Base-by-base conservation (phyloP, 2,113 vertebrate genomes). In the Cynocephalus volans region DNA sequence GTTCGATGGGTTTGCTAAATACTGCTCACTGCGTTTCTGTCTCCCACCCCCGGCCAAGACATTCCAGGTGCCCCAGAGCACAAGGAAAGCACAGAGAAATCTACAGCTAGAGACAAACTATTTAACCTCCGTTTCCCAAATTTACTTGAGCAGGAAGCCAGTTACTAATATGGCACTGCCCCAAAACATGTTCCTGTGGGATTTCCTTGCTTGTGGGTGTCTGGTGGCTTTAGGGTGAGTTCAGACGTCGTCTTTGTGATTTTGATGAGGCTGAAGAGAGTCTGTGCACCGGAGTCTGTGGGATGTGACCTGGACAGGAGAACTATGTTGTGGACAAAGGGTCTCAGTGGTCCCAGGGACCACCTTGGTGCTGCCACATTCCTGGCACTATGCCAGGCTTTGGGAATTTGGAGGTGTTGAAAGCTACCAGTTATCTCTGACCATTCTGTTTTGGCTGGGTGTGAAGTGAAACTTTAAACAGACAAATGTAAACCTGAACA, bases 321-420 rank as follows among this genome's bases (percentile, higher is more conserved):
- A 6, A 8, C 19, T 33, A 19, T 5, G 13, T 17, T 13, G 1
- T 60, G 65, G 14, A 26, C 14, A 4, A 48, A 72, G 41, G 23
- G 12, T 72, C 14, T n/a, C 1, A 8, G 24, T 8, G n/a, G 5
- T 14, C 60, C 26, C 3, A 11, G 52, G 21, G 7, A 31, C 13
- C 19, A 2, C 8, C 19, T 4, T 13, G 33, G 67, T 9, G 4
- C 1, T 13, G 26, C 1, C 7, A 19, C 1, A 8, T 19, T 50
- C 11, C 23, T 31, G 54, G 23, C 3, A 3, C 24, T 5, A 6
- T 28, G 7, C 41, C 36, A 58, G 21, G 62, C 23, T 7, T 56
- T 33, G 36, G 84, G 54, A 26, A 26, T 24, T 6, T 77, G 15
- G 50, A 60, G 41, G n/a, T 36, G 11, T 3, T 26, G 60, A 65